Conservation (phyloP, 1,140 invertebrate genomes). For the Neuroterus valhalla region DNA sequence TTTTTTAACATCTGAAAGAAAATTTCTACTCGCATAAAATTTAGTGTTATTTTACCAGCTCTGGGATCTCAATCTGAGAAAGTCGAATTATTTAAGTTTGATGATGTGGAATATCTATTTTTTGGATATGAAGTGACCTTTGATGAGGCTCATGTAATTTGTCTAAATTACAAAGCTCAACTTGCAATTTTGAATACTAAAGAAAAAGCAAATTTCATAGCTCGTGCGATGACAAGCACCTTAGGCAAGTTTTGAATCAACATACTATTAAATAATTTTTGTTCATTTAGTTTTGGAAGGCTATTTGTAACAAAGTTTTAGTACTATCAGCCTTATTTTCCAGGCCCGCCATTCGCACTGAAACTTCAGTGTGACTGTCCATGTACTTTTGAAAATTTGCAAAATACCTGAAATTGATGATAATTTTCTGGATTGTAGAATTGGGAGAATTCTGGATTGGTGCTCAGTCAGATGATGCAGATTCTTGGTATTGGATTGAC, state of each 20-base stretch:
- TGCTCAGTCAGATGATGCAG: constrained; percentile 34
- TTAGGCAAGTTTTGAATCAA: constrained; percentile 35
- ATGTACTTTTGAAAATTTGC: no score
- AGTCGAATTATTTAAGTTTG: constrained; percentile 32
- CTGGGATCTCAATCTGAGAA: constrained; percentile 4
- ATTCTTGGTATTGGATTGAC: constrained; percentile 40
- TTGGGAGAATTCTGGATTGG: constrained; percentile 48
- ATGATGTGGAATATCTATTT: constrained; percentile 51
- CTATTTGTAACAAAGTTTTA: no score
- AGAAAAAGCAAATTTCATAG: constrained; percentile 41
- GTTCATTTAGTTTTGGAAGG: no score
- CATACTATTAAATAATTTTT: constrained; percentile 4
- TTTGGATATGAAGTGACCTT: constrained; percentile 49
- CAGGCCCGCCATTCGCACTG: no score
- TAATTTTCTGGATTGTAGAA: constrained; percentile 36
- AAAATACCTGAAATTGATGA: background rate
- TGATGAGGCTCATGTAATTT: constrained; percentile 49
- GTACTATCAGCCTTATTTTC: no score
- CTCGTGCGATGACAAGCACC: constrained; percentile 32
- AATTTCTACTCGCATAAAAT: no score
- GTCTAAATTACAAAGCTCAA: constrained; percentile 46
- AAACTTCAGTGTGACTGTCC: no score
- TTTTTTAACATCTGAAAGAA: no score
- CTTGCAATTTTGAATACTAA: constrained; percentile 46
- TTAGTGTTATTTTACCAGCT: background rate